Evolutionary conservation across 2,888 invertebrate genomes (phyloP), one percentile per base, ranked within the genome.

Genomic region (Idaea dimidiata): DNA sequence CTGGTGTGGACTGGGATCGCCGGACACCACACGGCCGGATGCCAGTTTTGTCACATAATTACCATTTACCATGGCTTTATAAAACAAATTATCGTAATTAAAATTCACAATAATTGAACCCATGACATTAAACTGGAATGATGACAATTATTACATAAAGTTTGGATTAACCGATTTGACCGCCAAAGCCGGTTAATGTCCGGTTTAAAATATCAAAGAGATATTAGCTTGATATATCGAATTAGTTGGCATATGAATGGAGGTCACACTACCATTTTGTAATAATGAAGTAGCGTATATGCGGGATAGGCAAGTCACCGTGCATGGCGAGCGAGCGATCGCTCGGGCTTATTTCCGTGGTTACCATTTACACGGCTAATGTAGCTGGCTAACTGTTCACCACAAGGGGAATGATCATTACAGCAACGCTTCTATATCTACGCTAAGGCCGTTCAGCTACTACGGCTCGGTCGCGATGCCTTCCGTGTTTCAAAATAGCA

Each of bases 401-500:
- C 66, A 76, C 79, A 82, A 80, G 79, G 67, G 73, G 81, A 84
- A 76, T 78, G 81, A 86, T 86, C 14, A 43, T 14, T 43, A 43
- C 43, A 43, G 43, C 14, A 43, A 43, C 43, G 43, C 43, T 43
- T 43, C 8, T 43, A 43, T 10, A 43, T 43, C 43, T 43, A 43
- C 43, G 43, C 43, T 43, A 43, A 43, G 43, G 43, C 85, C 78
- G 81, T 80, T 82, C 78, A 43, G 83, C 78, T 82, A 82, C 86
- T 83, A 82, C 80, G 82, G 78, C 82, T 81, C 80, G 82, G 78
- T 81, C 78, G 83, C 83, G 80, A 81, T 82, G 86, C 82, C 91
- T 92, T 92, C 91, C 91, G 91, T 82, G 88, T 91, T 88, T 79
- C 87, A 90, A 87, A 91, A 88, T 91, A 92, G 90, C 84, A 77